Conservation (phyloP, 2,797 vertebrate genomes). For the Heliangelus exortis region DNA sequence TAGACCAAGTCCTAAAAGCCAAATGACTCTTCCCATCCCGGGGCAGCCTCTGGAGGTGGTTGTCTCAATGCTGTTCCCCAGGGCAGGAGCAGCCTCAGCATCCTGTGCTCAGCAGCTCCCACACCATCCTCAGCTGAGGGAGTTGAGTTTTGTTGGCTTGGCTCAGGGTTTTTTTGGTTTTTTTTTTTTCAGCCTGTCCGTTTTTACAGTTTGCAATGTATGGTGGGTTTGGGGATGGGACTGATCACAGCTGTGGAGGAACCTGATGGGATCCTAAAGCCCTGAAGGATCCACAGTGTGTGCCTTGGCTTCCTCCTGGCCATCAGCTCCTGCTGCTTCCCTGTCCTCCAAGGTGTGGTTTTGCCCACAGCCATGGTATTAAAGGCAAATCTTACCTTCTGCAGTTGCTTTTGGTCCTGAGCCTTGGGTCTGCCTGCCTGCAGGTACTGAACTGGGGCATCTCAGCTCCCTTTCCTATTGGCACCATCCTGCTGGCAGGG, state of each 20-base stretch:
- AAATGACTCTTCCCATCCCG: background rate
- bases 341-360: background rate
- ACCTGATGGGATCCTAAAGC: background rate
- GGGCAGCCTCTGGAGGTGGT: background rate
- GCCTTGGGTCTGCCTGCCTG: rapidly evolving
- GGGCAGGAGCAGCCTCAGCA: background rate
- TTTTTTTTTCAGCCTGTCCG: background rate
- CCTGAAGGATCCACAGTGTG: rapidly evolving
- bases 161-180: no score
- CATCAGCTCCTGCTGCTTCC: background rate
- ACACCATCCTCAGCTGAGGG: background rate
- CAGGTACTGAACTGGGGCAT: background rate
- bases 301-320: background rate
- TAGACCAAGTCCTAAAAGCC: background rate
- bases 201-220: rapidly evolving
- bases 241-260: background rate
- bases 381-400: background rate
- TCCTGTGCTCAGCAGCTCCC: background rate
- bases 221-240: background rate
- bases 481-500: background rate
- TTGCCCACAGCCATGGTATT: background rate
- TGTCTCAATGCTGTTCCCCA: background rate
- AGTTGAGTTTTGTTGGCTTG: background rate
- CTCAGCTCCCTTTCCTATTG: background rate
- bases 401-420: background rate